A percentile compares a stretch with the other conserved stretches of the same genome.
phyloP scores from a whole-genome alignment of 2,797 vertebrate species.

The Allobates femoralis region DNA sequence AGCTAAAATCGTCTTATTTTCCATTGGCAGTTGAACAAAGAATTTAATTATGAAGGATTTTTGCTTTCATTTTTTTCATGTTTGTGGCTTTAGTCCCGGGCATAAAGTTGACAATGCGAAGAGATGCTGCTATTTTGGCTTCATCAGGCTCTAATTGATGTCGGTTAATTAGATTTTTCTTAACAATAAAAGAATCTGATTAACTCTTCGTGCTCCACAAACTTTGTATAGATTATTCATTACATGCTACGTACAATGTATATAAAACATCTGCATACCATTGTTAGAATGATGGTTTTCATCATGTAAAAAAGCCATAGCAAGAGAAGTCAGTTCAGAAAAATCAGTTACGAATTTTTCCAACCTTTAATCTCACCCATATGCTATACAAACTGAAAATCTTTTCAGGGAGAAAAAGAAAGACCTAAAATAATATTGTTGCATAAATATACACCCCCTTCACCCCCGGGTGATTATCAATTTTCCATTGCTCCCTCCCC shows the following conservation, averaged over 20 bases:
- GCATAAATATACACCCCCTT: too few species aligned
- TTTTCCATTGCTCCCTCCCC: too few species aligned
- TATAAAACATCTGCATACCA: too few species aligned
- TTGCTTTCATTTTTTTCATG: conserved; percentile 47
- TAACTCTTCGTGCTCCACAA: neutral
- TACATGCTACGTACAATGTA: neutral
- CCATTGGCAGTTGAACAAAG: conserved; percentile 60
- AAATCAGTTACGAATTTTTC: too few species aligned
- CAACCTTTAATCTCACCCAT: too few species aligned
- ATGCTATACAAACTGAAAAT: too few species aligned
- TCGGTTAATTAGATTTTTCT: neutral
- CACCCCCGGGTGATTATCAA: too few species aligned
- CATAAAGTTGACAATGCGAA: conserved; percentile 33
- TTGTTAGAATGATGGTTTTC: neutral
- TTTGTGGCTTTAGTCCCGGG: conserved; percentile 38
- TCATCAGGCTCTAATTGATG: conserved; percentile 23
- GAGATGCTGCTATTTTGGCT: conserved; percentile 37
- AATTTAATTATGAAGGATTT: conserved; percentile 58
- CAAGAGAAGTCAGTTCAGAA: too few species aligned
- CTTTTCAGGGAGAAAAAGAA: too few species aligned
- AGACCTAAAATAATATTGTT: too few species aligned
- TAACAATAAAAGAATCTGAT: neutral
- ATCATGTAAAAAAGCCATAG: too few species aligned
- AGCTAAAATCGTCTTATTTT: conserved; percentile 56
- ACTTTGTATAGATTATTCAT: neutral